phyloP scores from a whole-genome alignment of 2,888 invertebrate species.

The Agonopterix heracliana region DNA sequence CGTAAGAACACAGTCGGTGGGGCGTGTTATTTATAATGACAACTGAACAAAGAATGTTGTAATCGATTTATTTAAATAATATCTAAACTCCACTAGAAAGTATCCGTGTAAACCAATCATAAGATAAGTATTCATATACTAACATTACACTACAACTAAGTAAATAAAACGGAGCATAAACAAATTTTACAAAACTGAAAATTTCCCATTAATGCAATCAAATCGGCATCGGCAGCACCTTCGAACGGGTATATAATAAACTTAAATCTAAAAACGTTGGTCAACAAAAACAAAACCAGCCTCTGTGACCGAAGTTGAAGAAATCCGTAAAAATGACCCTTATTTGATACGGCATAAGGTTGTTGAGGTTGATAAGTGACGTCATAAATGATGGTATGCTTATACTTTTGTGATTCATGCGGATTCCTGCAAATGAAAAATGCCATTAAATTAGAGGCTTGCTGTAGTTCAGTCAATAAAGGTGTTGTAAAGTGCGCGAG shows the following conservation, averaged over 20 bases:
- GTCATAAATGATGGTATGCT: slow-evolving; percentile 63
- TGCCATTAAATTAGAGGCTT: no score
- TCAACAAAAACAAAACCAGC: slow-evolving; percentile 68
- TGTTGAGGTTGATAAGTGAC: slow-evolving; percentile 46
- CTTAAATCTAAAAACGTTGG: background rate
- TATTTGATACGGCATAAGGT: slow-evolving; percentile 62
- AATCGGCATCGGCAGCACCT: no score
- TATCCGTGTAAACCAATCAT: slow-evolving; percentile 9
- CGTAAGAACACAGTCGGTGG: no score
- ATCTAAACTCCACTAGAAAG: slow-evolving; percentile 6
- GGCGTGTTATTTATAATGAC: no score
- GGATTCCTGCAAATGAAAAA: slow-evolving; percentile 39
- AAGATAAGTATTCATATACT: slow-evolving; percentile 9
- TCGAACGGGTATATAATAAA: no score
- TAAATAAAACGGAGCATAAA: background rate
- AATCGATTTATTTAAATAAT: slow-evolving; percentile 4
- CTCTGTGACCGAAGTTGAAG: slow-evolving; percentile 60
- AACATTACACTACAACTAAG: background rate
- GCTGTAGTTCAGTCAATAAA: no score
- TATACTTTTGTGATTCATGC: slow-evolving; percentile 54
- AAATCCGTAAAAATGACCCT: slow-evolving; percentile 62
- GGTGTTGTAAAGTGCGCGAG: no score
- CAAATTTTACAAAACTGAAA: background rate
- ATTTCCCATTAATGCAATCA: background rate
- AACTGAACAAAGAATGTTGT: background rate